These are phyloP conservation scores for Empidonax traillii DNA, from an alignment of 2,113 vertebrate species.

Conservation along the genomic window DNA sequence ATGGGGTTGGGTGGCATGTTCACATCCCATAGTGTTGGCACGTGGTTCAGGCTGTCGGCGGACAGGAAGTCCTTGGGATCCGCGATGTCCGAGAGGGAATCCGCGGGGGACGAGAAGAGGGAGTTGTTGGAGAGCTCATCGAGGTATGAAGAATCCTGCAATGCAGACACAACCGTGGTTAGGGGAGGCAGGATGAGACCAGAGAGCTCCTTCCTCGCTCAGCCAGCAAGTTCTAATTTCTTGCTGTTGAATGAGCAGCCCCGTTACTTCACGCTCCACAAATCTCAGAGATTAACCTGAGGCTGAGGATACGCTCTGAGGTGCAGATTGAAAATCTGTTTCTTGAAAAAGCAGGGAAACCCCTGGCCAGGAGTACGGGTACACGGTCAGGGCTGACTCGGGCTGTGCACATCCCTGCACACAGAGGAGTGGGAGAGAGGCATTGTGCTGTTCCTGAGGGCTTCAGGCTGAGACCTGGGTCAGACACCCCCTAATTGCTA, in stretches of 20 bases:
- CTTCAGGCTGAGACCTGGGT: not conserved
- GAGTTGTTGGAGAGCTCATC: slow-evolving; percentile 89
- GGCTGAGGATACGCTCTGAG: not conserved
- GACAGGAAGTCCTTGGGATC: slow-evolving; percentile 82
- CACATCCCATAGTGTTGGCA: slow-evolving; percentile 92
- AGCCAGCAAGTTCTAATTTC: not conserved
- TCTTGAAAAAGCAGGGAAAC: not conserved
- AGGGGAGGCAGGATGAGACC: not conserved
- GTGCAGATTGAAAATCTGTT: not conserved
- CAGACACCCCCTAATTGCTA: accelerated
- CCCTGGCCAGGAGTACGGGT: not conserved
- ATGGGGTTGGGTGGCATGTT: slow-evolving; percentile 78
- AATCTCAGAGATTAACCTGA: not conserved
- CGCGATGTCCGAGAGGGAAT: slow-evolving; percentile 89
- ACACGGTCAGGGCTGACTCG: accelerated
- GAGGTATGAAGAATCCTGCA: slow-evolving; percentile 89
- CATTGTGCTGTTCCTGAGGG: not conserved
- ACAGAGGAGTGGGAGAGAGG: accelerated
- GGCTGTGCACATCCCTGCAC: not conserved
- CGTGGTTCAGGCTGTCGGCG: slow-evolving; percentile 79
- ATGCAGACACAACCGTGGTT: not conserved
- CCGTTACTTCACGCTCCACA: accelerated
- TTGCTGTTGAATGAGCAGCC: not conserved
- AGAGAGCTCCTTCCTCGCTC: not conserved
- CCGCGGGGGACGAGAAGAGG: slow-evolving; percentile 89